phyloP scores from a whole-genome alignment of 2,888 invertebrate species.

The Lapara coniferarum region DNA sequence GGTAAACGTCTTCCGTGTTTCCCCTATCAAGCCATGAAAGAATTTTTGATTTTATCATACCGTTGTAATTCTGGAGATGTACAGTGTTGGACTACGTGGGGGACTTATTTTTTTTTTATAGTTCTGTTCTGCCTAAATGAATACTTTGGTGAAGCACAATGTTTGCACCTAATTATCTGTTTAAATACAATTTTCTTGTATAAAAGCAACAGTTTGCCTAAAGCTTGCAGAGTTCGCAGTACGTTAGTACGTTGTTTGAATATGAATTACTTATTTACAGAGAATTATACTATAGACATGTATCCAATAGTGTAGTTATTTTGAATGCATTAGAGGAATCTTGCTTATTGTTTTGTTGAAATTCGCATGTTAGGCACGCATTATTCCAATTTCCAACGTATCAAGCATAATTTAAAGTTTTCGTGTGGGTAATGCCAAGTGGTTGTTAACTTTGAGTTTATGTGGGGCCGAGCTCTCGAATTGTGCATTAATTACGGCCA shows the following conservation, averaged over 20 bases:
- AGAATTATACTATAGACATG: no score
- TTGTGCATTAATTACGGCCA: slow-evolving; percentile 45
- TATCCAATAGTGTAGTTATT: background rate
- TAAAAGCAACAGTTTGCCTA: no score
- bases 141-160: background rate
- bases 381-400: slow-evolving; percentile 1
- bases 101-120: background rate
- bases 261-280: no score
- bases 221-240: no score
- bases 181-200: no score
- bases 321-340: background rate
- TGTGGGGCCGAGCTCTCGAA: slow-evolving; percentile 50
- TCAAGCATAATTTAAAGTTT: slow-evolving; percentile 37
- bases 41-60: slow-evolving; percentile 43
- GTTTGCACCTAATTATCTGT: background rate
- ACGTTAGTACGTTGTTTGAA: no score
- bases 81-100: background rate
- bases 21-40: slow-evolving; percentile 40
- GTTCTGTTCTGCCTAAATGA: background rate
- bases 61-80: slow-evolving; percentile 15
- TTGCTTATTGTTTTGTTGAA: slow-evolving; percentile 26
- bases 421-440: slow-evolving; percentile 41
- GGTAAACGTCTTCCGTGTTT: slow-evolving; percentile 48
- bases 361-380: slow-evolving; percentile 28
- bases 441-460: slow-evolving; percentile 50